phyloP scores from a whole-genome alignment of 2,113 vertebrate species.

The Lampris megalopsis region DNA sequence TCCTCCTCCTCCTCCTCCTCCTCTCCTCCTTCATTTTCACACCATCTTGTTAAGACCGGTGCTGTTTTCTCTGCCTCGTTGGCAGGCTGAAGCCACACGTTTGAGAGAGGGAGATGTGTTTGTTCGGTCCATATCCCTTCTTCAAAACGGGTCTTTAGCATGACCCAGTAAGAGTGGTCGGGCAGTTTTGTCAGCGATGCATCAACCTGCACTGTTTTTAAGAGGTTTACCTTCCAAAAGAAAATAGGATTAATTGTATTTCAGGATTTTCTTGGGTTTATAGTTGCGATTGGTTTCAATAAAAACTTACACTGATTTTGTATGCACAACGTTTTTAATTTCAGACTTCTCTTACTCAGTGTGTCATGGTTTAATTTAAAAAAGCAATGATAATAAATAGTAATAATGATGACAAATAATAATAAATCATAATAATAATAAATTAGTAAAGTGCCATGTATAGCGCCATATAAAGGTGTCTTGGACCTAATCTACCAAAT shows the following conservation, averaged over 20 bases:
- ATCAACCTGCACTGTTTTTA: neutral
- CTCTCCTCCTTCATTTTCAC: constrained; percentile 44
- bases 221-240: neutral
- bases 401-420: no score
- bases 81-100: constrained; percentile 43
- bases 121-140: constrained; percentile 29
- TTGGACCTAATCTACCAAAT: no score
- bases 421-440: no score
- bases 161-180: neutral
- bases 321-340: no score
- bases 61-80: constrained; percentile 49
- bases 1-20: constrained; percentile 28
- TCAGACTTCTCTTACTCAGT: no score
- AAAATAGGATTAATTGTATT: constrained; percentile 1
- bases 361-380: no score
- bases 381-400: no score
- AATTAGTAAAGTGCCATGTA: no score
- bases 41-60: constrained; percentile 36
- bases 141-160: constrained; percentile 12
- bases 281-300: no score
- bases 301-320: constrained; percentile 1
- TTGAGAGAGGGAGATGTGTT: constrained; percentile 4
- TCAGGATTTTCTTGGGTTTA: neutral
- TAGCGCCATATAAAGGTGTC: no score
- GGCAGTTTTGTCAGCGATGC: neutral